Percentiles rank a stretch among this genome's conserved stretches.
phyloP scores from a whole-genome alignment of 2,888 invertebrate genomes.

The Drosophila phalerata region DNA sequence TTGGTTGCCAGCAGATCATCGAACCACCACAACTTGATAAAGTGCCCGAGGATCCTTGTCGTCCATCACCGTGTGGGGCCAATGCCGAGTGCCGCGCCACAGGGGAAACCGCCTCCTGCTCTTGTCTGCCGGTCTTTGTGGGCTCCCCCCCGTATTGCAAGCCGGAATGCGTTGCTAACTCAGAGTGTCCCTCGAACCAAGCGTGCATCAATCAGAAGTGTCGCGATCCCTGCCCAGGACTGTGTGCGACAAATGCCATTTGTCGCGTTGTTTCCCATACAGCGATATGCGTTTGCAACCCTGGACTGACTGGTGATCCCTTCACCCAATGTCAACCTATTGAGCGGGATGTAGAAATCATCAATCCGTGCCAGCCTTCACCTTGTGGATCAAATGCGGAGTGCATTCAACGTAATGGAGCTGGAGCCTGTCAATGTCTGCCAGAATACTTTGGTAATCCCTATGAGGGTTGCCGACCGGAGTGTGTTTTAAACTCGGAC shows the following conservation, averaged over 20 bases:
- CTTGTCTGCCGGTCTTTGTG: constrained; percentile 89
- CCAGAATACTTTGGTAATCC: constrained; percentile 91
- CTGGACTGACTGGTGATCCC: constrained; percentile 90
- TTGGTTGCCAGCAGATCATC: constrained; percentile 89
- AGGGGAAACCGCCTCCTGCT: constrained; percentile 90
- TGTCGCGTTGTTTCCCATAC: constrained; percentile 91
- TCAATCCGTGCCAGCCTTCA: constrained; percentile 89
- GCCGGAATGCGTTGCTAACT: constrained; percentile 90
- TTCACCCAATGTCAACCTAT: constrained; percentile 88
- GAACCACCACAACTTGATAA: constrained; percentile 83
- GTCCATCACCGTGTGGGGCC: constrained; percentile 91
- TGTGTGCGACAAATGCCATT: constrained; percentile 90
- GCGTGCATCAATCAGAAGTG: constrained; percentile 92
- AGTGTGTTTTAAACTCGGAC: constrained; percentile 90
- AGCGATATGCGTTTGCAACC: constrained; percentile 89
- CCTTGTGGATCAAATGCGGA: constrained; percentile 91
- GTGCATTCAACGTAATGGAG: constrained; percentile 89
- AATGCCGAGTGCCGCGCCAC: constrained; percentile 89
- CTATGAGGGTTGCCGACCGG: constrained; percentile 91
- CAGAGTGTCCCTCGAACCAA: constrained; percentile 89
- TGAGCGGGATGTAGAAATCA: constrained; percentile 85
- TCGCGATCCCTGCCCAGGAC: constrained; percentile 90
- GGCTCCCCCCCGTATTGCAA: constrained; percentile 91
- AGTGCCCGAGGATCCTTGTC: constrained; percentile 87
- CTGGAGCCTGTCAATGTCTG: constrained; percentile 90